A percentile compares a stretch with the other conserved stretches of the same genome.
phyloP scores from a whole-genome alignment of 2,113 vertebrate species.

The Archilochus colubris region DNA sequence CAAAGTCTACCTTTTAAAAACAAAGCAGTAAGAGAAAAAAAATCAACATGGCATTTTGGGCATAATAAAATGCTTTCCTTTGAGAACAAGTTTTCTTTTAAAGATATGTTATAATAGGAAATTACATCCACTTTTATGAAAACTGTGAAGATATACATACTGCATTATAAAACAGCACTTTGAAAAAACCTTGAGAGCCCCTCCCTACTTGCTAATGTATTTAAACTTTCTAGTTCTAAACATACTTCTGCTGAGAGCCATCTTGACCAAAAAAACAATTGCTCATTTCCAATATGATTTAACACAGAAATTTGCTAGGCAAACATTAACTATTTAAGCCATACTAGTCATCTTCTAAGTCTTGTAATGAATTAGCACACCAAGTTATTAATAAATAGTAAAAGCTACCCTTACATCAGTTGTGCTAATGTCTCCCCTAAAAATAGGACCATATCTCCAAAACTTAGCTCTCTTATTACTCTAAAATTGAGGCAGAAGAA shows the following conservation, averaged over 20 bases:
- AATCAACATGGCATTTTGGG: background rate
- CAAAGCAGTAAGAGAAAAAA: background rate
- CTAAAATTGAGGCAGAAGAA: conserved; percentile 1
- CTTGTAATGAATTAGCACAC: background rate
- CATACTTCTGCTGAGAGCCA: background rate
- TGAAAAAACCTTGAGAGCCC: background rate
- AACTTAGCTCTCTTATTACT: background rate
- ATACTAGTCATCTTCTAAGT: background rate
- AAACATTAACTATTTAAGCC: background rate
- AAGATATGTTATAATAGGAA: background rate
- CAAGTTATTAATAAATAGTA: background rate
- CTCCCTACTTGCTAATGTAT: background rate
- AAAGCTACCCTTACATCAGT: background rate
- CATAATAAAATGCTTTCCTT: background rate
- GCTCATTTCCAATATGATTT: background rate
- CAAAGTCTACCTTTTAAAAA: background rate
- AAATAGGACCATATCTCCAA: background rate
- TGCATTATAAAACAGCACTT: background rate
- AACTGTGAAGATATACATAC: background rate
- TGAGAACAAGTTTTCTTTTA: background rate
- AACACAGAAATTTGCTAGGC: background rate
- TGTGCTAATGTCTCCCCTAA: background rate
- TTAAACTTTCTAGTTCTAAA: conserved; percentile 1
- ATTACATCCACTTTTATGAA: background rate
- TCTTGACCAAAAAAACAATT: background rate